Evolutionary conservation across 2,888 invertebrate genomes (phyloP).

Genomic region (Mantis religiosa): DNA sequence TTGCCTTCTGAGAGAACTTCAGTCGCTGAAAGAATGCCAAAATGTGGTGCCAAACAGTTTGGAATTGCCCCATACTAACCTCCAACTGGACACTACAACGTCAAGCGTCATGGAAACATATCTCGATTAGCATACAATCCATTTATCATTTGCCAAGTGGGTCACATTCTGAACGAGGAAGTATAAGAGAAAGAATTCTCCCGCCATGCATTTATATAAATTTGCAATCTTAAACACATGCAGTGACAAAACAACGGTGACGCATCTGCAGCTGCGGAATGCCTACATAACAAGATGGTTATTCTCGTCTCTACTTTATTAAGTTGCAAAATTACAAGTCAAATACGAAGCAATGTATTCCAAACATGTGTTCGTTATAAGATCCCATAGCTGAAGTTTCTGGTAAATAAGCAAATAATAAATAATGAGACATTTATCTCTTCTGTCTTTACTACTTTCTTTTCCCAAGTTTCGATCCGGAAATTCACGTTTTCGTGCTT

Average conservation of each 20-base stretch:
- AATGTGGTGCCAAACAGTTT: neutral
- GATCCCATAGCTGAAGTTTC: no score
- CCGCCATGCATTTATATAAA: neutral
- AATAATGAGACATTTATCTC: no score
- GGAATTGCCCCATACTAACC: neutral
- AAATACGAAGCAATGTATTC: no score
- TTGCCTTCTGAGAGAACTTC: neutral
- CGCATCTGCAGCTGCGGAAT: no score
- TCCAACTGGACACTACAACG: neutral
- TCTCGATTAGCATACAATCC: neutral
- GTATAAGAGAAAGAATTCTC: neutral
- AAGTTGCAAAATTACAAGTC: no score
- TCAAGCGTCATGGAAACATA: neutral
- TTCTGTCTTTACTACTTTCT: no score
- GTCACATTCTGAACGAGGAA: neutral
- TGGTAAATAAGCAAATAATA: no score
- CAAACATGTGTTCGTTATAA: no score
- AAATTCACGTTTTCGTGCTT: no score
- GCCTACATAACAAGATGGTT: no score
- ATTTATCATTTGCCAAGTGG: neutral
- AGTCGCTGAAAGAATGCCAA: neutral
- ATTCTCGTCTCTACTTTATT: no score
- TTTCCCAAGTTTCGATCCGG: no score
- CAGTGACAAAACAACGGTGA: neutral
- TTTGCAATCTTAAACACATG: neutral